A percentile compares a stretch with the other conserved stretches of the same genome.
Evolutionary conservation across 1,140 invertebrate species (phyloP).

Genomic region (Drosophila nasuta): DNA sequence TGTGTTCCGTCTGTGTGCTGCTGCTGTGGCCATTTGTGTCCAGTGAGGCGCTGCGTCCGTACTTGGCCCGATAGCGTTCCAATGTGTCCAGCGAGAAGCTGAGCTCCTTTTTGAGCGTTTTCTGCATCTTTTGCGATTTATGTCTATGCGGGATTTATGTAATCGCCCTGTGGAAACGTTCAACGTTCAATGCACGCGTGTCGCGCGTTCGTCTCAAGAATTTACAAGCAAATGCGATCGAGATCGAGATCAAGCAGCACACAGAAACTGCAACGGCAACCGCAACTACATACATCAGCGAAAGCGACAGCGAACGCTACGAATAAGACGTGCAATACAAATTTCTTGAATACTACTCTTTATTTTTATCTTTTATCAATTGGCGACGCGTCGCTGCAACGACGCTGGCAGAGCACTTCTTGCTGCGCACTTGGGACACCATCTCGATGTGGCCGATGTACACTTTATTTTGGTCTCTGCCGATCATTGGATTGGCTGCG

Average conservation of each 20-base stretch:
- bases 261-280: slow-evolving; percentile 1
- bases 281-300: neutral
- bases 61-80: slow-evolving; percentile 71
- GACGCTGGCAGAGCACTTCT: slow-evolving; percentile 23
- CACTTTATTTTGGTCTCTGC: slow-evolving; percentile 74
- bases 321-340: slow-evolving; percentile 10
- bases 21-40: slow-evolving; percentile 60
- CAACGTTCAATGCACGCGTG: slow-evolving; percentile 57
- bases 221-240: slow-evolving; percentile 74
- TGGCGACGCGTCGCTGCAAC: slow-evolving; percentile 39
- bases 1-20: slow-evolving; percentile 17
- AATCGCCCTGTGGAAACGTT: slow-evolving; percentile 68
- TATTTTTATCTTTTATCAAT: slow-evolving; percentile 83
- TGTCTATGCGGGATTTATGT: slow-evolving; percentile 63
- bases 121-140: slow-evolving; percentile 53
- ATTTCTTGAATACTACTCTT: slow-evolving; percentile 61
- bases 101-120: slow-evolving; percentile 70
- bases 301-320: slow-evolving; percentile 2
- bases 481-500: slow-evolving; percentile 46
- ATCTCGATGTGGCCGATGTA: slow-evolving; percentile 16
- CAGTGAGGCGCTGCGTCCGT: slow-evolving; percentile 67
- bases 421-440: slow-evolving; percentile 37
- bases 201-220: slow-evolving; percentile 66
- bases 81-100: slow-evolving; percentile 76
- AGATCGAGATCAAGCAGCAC: slow-evolving; percentile 43